Evolutionary conservation across 2,888 invertebrate genomes (phyloP).

Genomic region (Acanthoscelides obtectus): DNA sequence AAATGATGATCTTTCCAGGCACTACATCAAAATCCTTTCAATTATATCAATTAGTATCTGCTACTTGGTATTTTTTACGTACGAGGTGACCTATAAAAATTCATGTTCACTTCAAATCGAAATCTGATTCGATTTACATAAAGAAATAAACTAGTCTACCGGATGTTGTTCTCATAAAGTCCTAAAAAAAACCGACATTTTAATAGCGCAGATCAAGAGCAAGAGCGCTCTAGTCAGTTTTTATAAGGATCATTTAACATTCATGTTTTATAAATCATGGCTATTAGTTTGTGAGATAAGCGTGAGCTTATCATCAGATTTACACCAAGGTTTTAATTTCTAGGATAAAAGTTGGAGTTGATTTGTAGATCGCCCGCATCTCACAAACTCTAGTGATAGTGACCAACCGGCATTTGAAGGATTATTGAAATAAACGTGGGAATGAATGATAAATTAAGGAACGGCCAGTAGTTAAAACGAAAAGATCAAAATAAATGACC

Average conservation of each 20-base stretch:
- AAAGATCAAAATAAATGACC: too few species aligned
- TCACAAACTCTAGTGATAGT: too few species aligned
- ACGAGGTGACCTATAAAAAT: not conserved
- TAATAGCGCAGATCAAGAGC: not conserved
- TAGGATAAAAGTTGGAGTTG: too few species aligned
- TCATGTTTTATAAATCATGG: too few species aligned
- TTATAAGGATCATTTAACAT: not conserved
- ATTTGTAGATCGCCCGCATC: too few species aligned
- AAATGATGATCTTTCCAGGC: constrained; percentile 21
- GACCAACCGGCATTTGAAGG: too few species aligned
- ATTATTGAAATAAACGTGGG: too few species aligned
- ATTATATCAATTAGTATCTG: constrained; percentile 17
- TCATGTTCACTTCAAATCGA: not conserved
- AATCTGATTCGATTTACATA: not conserved
- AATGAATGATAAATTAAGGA: too few species aligned
- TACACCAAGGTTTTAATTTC: too few species aligned
- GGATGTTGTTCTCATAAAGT: not conserved
- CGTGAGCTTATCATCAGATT: too few species aligned
- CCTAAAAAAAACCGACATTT: not conserved
- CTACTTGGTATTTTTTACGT: not conserved
- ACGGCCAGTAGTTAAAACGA: too few species aligned
- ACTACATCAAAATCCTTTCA: constrained; percentile 33
- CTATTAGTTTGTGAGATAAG: not conserved
- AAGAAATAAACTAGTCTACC: not conserved
- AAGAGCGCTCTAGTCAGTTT: not conserved